Percentiles rank a stretch among this genome's conserved stretches.
These are phyloP conservation scores for Lontra canadensis DNA, from an alignment of 2,113 vertebrate species.

Conservation along the genomic window DNA sequence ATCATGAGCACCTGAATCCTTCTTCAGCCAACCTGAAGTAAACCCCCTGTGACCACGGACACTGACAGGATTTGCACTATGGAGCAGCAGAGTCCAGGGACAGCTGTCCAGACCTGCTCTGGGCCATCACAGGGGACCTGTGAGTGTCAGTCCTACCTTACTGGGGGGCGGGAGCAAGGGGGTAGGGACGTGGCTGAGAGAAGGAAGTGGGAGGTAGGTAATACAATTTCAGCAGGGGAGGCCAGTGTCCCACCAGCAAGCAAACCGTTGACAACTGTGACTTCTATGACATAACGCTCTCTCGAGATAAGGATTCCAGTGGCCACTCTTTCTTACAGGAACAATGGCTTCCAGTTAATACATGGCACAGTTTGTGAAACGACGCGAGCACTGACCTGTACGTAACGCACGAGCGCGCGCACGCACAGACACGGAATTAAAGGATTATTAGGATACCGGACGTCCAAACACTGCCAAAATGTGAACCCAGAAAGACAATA, in stretches of 20 bases:
- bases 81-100: not conserved
- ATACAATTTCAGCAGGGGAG: not conserved
- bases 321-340: slow-evolving; percentile 57
- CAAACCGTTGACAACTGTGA: slow-evolving; percentile 40
- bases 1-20: not conserved
- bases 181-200: not conserved
- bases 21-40: not conserved
- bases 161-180: not conserved
- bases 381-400: slow-evolving; percentile 44
- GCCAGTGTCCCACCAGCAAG: not conserved
- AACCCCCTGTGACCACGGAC: not conserved
- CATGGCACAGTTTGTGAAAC: slow-evolving; percentile 13
- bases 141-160: not conserved
- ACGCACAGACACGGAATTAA: slow-evolving; percentile 45
- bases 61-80: not conserved
- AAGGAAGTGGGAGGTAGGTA: not conserved
- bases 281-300: slow-evolving; percentile 43
- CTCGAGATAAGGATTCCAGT: slow-evolving; percentile 48
- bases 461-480: slow-evolving; percentile 62
- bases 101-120: not conserved
- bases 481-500: slow-evolving; percentile 65
- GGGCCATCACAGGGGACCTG: too few species aligned
- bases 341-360: slow-evolving; percentile 64
- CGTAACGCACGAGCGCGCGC: not conserved
- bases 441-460: slow-evolving; percentile 67